Conservation (phyloP, 2,888 invertebrate genomes). For the Sycophila texana region DNA sequence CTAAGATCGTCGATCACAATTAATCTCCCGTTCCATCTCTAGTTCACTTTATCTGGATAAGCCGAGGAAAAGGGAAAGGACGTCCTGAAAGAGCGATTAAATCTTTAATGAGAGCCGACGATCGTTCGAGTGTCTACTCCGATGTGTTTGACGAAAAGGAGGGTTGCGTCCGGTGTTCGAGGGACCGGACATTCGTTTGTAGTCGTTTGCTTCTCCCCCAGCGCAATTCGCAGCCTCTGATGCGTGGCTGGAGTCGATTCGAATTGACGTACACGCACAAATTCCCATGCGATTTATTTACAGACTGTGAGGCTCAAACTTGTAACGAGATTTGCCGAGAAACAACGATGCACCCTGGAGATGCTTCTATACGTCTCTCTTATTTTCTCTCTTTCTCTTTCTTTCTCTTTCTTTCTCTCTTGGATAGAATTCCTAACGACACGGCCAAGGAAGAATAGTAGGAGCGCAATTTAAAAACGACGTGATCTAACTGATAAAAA, state of each 20-base stretch:
- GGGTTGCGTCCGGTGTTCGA: constrained; percentile 9
- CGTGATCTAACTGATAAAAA: constrained; percentile 36
- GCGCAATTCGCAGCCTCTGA: constrained; percentile 32
- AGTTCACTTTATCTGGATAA: background rate
- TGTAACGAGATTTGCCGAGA: constrained; percentile 38
- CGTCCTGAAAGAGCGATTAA: constrained; percentile 45
- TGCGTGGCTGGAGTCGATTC: constrained; percentile 27
- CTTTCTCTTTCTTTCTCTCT: background rate
- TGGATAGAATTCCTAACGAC: constrained; percentile 5
- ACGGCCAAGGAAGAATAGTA: background rate
- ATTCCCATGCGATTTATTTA: constrained; percentile 19
- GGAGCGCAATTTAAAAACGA: constrained; percentile 36
- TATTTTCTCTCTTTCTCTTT: background rate
- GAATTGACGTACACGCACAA: constrained; percentile 24
- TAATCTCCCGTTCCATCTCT: constrained; percentile 1
- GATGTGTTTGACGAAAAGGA: background rate
- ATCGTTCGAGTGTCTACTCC: constrained; percentile 6
- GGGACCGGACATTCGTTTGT: background rate
- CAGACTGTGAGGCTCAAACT: background rate
- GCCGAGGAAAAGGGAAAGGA: constrained; percentile 9
- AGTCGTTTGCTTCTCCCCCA: constrained; percentile 13
- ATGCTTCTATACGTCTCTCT: background rate
- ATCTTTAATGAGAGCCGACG: constrained; percentile 50
- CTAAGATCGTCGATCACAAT: background rate
- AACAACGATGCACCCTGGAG: background rate